Evolutionary conservation across 2,888 invertebrate genomes (phyloP), one percentile per base, ranked within the genome.

Genomic region (Callyntrura guangdongensis): DNA sequence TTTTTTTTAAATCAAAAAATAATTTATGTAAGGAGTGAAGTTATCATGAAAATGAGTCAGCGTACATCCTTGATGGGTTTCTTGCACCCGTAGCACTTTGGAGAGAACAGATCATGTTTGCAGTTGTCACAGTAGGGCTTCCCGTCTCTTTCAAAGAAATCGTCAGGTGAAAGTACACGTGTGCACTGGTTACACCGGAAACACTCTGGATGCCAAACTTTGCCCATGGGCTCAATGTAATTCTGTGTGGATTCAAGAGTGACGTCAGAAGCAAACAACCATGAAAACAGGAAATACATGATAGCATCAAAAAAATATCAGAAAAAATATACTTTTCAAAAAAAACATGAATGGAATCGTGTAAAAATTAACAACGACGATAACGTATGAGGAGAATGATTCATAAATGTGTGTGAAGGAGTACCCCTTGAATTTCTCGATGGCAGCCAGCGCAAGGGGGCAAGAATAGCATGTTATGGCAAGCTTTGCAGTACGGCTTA

Each of bases 121-220:
- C 93, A 92, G 77, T 93, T 91, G 27, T 92, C 92, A 61, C 94
- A 94, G 79, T 93, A 94, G 0, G 92, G 92, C 25, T 92, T 90
- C 14, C 93, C 93, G 90, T 93, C 91, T 82, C 92, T 92, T 81
- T 94, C 93, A 17, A 92, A 86, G 82, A 92, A 94, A n/a, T 92
- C 91, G 12, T 92, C 91, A 2, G 94, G 93, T 17, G 84, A 45
- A 8, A 94, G 88, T 56, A 85, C 86, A 53, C 92, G 93, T 22
- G 89, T 85, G 64, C 93, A 94, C 49, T 93, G 92, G 0, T 90
- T 90, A 85, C 94, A 93, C 27, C 87, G 74, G 72, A 91, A 92
- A 86, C 92, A 92, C 17, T 92, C 91, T 12, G 91, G 92, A 84
- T 92, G 92, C 88, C 89, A 92, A 49, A 92, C 82, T 67, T 90